phyloP scores from a whole-genome alignment of 1,140 invertebrate genomes.

The Drosophila miranda region DNA sequence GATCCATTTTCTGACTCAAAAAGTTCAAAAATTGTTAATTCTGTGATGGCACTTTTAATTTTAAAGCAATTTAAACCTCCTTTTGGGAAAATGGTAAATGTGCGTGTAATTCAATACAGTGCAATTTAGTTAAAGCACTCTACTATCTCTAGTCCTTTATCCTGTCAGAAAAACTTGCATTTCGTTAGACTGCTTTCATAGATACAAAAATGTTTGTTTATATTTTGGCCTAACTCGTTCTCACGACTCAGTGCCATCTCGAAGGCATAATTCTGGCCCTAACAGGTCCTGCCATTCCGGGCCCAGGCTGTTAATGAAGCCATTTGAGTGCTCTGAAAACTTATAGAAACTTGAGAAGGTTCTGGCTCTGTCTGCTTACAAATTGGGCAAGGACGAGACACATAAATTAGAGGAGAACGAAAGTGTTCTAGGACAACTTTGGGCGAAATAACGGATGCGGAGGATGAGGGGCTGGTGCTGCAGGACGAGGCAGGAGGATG shows the following conservation, averaged over 20 bases:
- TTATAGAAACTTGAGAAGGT: conserved; percentile 50
- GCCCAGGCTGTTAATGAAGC: conserved; percentile 57
- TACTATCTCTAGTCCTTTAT: too few species aligned
- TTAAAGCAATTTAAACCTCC: too few species aligned
- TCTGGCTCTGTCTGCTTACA: conserved; percentile 24
- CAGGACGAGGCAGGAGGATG: conserved; percentile 3
- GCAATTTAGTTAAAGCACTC: too few species aligned
- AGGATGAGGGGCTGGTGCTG: background rate
- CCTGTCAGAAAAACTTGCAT: too few species aligned
- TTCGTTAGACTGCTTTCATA: too few species aligned
- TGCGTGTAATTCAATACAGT: too few species aligned
- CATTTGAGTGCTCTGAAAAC: conserved; percentile 50
- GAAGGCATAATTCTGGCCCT: conserved; percentile 1
- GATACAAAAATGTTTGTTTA: too few species aligned
- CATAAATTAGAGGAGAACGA: conserved; percentile 54
- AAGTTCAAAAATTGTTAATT: too few species aligned
- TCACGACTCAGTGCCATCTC: conserved; percentile 3
- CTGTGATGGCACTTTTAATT: too few species aligned
- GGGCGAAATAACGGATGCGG: conserved; percentile 10
- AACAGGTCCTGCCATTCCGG: conserved; percentile 9
- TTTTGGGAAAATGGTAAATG: too few species aligned
- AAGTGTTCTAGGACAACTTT: conserved; percentile 47
- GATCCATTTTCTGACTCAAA: too few species aligned
- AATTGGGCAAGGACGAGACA: conserved; percentile 55
- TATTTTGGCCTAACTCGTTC: too few species aligned